A percentile compares a stretch with the other conserved stretches of the same genome.
phyloP scores from a whole-genome alignment of 2,797 vertebrate species.

The Xiphorhynchus erythropygius region DNA sequence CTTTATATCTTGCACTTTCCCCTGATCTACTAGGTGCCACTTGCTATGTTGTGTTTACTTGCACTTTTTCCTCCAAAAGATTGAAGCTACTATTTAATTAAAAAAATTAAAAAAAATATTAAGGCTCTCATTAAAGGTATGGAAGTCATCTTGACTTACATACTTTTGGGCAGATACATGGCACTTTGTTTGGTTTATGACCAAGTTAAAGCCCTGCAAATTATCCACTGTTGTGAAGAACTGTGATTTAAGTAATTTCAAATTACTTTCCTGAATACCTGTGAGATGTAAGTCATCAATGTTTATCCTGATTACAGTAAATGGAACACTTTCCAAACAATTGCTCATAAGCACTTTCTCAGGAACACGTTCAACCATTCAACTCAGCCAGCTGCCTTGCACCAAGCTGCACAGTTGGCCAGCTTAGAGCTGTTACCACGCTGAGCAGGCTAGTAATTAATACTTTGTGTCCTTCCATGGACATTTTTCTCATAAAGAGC shows the following conservation, averaged over 20 bases:
- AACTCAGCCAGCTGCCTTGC: not conserved
- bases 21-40: not conserved
- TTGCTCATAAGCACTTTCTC: not conserved
- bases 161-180: not conserved
- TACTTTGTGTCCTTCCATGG: not conserved
- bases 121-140: not conserved
- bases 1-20: not conserved
- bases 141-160: not conserved
- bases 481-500: not conserved
- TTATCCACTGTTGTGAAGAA: not conserved
- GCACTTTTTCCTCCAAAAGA: not conserved
- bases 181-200: not conserved
- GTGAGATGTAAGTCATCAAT: not conserved
- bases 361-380: not conserved
- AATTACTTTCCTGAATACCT: not conserved
- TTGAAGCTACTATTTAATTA: not conserved
- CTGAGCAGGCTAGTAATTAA: not conserved
- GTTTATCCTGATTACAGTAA: not conserved
- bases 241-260: not conserved
- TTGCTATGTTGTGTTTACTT: not conserved
- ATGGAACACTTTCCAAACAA: not conserved
- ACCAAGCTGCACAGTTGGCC: not conserved
- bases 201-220: not conserved
- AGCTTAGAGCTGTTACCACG: not conserved
- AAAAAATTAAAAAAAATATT: not conserved